A percentile compares a stretch with the other conserved stretches of the same genome.
Conservation (phyloP, 1,140 invertebrate species). For the Ceratosolen solmsi region DNA sequence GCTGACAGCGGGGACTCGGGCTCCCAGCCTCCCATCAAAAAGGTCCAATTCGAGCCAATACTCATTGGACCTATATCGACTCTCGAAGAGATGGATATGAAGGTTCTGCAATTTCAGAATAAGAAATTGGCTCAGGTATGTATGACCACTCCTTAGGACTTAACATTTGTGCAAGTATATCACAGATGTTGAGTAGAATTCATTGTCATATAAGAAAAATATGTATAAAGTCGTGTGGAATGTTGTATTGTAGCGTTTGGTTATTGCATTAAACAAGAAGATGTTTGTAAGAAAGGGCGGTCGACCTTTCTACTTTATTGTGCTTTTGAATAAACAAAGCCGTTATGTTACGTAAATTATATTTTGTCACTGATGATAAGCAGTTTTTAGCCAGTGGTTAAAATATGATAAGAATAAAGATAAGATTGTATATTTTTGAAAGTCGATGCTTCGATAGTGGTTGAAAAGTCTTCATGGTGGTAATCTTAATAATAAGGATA, state of each 20-base stretch:
- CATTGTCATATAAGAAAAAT: neutral
- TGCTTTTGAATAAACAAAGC: too few species aligned
- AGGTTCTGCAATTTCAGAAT: conserved; percentile 97
- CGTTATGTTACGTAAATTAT: too few species aligned
- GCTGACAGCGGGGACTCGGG: conserved; percentile 77
- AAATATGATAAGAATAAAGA: too few species aligned
- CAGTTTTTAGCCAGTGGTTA: neutral
- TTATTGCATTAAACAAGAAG: too few species aligned
- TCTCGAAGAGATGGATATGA: conserved; percentile 97
- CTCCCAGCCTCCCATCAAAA: conserved; percentile 86
- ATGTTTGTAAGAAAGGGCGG: too few species aligned
- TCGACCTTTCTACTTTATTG: too few species aligned
- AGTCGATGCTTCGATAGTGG: too few species aligned
- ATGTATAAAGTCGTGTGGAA: too few species aligned
- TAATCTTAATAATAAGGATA: too few species aligned
- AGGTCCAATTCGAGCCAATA: conserved; percentile 94
- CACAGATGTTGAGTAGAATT: neutral
- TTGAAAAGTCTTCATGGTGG: too few species aligned
- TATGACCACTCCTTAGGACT: neutral
- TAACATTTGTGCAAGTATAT: conserved; percentile 7
- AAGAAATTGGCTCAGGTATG: conserved; percentile 93
- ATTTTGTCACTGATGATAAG: neutral
- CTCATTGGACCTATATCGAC: conserved; percentile 94
- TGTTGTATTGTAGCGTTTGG: too few species aligned
- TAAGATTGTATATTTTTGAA: too few species aligned